Conservation (phyloP, 2,888 invertebrate genomes). For the Caenorhabditis virilis region DNA sequence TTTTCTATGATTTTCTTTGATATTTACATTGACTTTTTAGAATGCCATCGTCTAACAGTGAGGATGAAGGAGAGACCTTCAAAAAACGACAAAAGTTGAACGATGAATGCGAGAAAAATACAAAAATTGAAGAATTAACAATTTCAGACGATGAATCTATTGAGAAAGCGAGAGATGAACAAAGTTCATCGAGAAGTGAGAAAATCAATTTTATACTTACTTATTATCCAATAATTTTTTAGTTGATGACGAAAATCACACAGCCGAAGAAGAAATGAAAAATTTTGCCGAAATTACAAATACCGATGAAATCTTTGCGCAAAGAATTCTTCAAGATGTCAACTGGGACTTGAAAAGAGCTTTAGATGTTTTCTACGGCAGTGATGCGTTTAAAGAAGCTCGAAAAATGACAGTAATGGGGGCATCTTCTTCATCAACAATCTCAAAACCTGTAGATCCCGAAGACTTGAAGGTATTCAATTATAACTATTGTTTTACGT, state of each 20-base stretch:
- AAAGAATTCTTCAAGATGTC: constrained; percentile 73
- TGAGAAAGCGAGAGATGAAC: background rate
- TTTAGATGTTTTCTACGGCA: constrained; percentile 38
- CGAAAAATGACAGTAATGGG: constrained; percentile 19
- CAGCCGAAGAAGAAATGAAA: constrained; percentile 38
- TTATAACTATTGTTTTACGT: no score
- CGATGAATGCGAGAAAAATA: background rate
- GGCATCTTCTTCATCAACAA: constrained; percentile 5
- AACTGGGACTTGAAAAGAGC: constrained; percentile 72
- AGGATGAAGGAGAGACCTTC: background rate
- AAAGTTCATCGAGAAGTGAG: background rate
- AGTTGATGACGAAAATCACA: background rate
- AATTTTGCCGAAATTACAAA: constrained; percentile 72
- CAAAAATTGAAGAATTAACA: background rate
- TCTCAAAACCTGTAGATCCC: background rate
- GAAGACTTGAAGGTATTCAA: background rate
- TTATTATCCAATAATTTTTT: background rate
- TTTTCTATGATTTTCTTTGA: no score
- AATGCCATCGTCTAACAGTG: no score
- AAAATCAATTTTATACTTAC: background rate
- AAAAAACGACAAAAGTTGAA: background rate
- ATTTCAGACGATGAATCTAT: background rate
- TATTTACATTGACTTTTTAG: no score
- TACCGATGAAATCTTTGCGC: constrained; percentile 73
- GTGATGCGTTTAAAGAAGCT: constrained; percentile 21